Base-by-base conservation (phyloP, 2,888 invertebrate genomes). In the Rhopalosiphum nymphaeae region DNA sequence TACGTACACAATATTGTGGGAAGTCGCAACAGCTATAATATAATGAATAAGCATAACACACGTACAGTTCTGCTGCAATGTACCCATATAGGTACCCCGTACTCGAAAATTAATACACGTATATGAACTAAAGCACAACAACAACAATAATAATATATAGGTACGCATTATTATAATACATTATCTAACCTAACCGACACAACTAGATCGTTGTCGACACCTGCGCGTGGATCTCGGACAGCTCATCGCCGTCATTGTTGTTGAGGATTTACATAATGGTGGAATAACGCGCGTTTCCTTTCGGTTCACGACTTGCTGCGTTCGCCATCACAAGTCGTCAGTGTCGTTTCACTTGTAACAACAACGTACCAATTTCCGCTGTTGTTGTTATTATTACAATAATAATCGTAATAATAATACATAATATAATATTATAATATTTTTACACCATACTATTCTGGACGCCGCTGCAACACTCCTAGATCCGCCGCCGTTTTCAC, bases 261-360 rank as follows among this genome's bases (percentile, higher is more conserved):
- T 89, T 29, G 78, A 89, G n/a, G n/a, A 91, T 93, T 93, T 93
- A 93, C 89, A 93, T 93, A 93, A 93, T 56, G 46, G 84, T 46
- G n/a, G 49, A 29, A 44, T 29, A 57, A 87, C 11, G 53, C 44
- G 53, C 84, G 42, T 93, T 93, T 93, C 93, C 78, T 93, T 44
- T 85, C 26, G 44, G 44, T 85, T 26, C 57, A 13, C 46, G 44
- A 90, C 90, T 90, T 29, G n/a, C 61, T 67, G n/a, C n/a, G n/a
- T n/a, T 36, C 36, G 9, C 36, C 78, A 5, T 78, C 78, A 21
- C 67, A 36, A 89, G 61, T 46, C 42, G 67, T 90, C 90, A 46
- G 61, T 61, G 90, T 90, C 56, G 46, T 90, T 67, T 90, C 44
- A 86, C 29, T 67, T 25, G 11, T 46, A n/a, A 90, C 44, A 67